Base-by-base conservation (phyloP, 2,113 vertebrate species). In the Petrocephalus zakoni region DNA sequence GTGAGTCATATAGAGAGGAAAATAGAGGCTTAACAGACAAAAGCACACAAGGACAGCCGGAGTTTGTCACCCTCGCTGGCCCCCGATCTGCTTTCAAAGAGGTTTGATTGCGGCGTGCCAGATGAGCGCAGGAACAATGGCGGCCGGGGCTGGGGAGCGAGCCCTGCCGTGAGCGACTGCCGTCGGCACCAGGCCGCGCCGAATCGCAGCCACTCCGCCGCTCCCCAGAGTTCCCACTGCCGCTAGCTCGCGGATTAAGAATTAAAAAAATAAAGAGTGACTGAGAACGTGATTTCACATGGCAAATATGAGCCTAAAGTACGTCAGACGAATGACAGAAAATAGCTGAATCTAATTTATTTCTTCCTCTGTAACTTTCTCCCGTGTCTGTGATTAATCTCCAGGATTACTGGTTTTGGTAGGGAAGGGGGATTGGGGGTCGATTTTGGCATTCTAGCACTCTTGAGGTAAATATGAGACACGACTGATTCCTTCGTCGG, bases 1-100 rank as follows among this genome's bases (percentile, higher is more conserved):
- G 86, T 83, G 89, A 89, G 85, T 86, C 52, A 85, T 82, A 87
- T 72, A 87, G 42, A 83, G 88, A 88, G 78, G 88, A 88, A 88
- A 88, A 88, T 88, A 58, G 89, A 87, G 72, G 89, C 89, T 87
- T 87, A 87, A 83, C 42, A 87, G 53, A 82, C 85, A 89, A 81
- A 89, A 87, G 89, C 85, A 61, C 55, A 87, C 89, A 87, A 89
- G 85, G 88, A 86, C 88, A 86, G 88, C 82, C 46, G 84, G 88
- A 89, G 83, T 89, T 88, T 84, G 88, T 82, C 37, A 49, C 88
- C 49, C n/a, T 25, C 52, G 78, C 82, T 21, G 87, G 72, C 51
- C 37, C 87, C 52, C 29, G 21, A 88, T 88, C 87, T 34, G 10
- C 82, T 61, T 61, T 88, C 75, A 58, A 88, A 88, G 68, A 22